Evolutionary conservation across 2,797 vertebrate genomes (phyloP).

Genomic region (Helostoma temminkii): DNA sequence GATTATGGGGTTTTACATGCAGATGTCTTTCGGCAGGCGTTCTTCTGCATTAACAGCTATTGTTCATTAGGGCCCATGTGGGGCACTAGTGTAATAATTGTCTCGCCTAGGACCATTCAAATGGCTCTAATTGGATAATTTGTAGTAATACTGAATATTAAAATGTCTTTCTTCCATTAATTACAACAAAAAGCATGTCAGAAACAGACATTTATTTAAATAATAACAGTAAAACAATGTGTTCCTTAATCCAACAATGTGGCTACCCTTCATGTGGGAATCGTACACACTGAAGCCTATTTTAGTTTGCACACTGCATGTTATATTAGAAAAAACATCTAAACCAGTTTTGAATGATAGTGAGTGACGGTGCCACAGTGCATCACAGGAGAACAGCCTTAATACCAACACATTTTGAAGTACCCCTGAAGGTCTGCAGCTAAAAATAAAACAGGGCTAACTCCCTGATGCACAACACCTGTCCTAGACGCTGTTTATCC

Average conservation of each 20-base stretch:
- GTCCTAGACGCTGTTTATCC: slow-evolving; percentile 65
- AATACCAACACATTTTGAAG: slow-evolving; percentile 71
- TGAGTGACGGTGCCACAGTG: slow-evolving; percentile 54
- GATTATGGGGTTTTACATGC: slow-evolving; percentile 44
- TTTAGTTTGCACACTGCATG: slow-evolving; percentile 3
- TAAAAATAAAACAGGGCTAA: slow-evolving; percentile 84
- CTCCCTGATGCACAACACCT: slow-evolving; percentile 77
- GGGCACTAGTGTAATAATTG: slow-evolving; percentile 41
- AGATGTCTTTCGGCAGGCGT: slow-evolving; percentile 33
- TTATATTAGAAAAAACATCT: background rate
- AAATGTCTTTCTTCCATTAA: slow-evolving; percentile 33
- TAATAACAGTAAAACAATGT: background rate
- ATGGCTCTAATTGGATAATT: slow-evolving; percentile 66
- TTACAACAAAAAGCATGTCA: slow-evolving; percentile 28
- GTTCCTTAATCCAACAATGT: slow-evolving; percentile 1
- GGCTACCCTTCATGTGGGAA: background rate
- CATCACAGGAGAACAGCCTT: slow-evolving; percentile 57
- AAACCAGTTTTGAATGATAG: slow-evolving; percentile 39
- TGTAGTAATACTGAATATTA: slow-evolving; percentile 53
- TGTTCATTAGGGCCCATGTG: slow-evolving; percentile 53
- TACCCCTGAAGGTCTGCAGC: slow-evolving; percentile 72
- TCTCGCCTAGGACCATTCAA: slow-evolving; percentile 34
- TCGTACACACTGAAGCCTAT: background rate
- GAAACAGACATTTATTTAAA: slow-evolving; percentile 8
- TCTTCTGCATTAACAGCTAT: slow-evolving; percentile 40